These are phyloP conservation scores for Cotesia typhae DNA, from an alignment of 1,140 invertebrate species.

Conservation along the genomic window DNA sequence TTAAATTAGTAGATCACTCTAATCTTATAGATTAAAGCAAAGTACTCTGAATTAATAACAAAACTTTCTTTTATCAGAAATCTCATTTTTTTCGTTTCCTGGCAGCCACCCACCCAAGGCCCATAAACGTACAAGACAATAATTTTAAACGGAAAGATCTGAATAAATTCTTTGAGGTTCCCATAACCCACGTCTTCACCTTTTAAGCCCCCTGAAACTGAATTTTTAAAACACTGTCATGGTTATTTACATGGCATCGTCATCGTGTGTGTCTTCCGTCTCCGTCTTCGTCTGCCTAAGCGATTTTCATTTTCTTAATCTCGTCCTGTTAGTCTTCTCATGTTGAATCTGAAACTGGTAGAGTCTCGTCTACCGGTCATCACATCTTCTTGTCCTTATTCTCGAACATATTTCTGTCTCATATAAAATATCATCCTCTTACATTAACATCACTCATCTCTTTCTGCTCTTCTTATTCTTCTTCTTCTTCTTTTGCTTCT, in stretches of 20 bases:
- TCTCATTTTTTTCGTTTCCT: neutral
- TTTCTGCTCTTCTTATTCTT: constrained; percentile 1
- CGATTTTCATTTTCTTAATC: constrained; percentile 12
- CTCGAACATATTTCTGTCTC: constrained; percentile 9
- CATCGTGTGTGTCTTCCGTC: constrained; percentile 8
- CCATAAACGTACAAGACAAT: constrained; percentile 5
- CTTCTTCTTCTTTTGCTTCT: neutral
- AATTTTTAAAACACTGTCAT: constrained; percentile 29
- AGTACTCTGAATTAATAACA: no score
- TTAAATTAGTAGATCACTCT: neutral
- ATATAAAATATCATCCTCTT: constrained; percentile 1
- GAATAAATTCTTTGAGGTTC: constrained; percentile 10
- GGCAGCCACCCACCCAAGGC: neutral
- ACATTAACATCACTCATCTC: neutral
- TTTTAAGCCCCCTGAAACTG: neutral
- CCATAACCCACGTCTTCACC: constrained; percentile 31
- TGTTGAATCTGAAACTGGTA: no score
- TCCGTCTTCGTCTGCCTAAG: constrained; percentile 1
- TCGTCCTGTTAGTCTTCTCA: neutral
- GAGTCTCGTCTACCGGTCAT: constrained; percentile 7
- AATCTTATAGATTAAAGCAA: neutral
- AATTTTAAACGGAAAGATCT: neutral
- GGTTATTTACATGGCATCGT: no score
- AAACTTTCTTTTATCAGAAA: constrained; percentile 4
- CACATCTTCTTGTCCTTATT: constrained; percentile 3